Base-by-base conservation (phyloP, 1,140 invertebrate genomes). In the Micrasema longulum region DNA sequence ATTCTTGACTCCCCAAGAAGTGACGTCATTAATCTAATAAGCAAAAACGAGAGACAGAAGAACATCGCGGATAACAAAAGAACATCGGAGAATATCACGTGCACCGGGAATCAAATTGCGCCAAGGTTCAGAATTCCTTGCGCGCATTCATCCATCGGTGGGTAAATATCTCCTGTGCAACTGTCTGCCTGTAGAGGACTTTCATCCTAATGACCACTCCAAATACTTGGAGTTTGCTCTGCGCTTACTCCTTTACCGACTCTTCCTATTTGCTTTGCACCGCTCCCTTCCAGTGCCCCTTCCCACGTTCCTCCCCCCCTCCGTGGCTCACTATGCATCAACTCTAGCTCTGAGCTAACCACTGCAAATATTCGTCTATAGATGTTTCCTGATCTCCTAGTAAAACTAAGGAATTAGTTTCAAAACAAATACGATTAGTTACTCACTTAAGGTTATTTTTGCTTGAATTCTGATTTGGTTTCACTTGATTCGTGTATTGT, bases 151-250 rank as follows among this genome's bases (percentile, higher is more conserved):
- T 57, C 53, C 53, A 14, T 23, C 53, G 26, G 12, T 57, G 31
- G n/a, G 53, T 57, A 57, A 57, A 57, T 57, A 57, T 57, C 53
- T 57, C 26, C 31, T 20, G 53, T 57, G 53, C 53, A 57, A 57
- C 53, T 57, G 53, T 57, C 53, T 57, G 53, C 53, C 31, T 57
- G 53, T 57, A 18, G 53, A 57, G 53, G 53, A 57, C 53, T 57
- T 57, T 57, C 41, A 63, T 67, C 64, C 71, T 72, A 72, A 72
- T 72, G 71, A 72, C 63, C 71, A 72, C 71, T 72, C 62, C 63
- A 72, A 67, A 72, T 71, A 64, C 69, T 64, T 52, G 62, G 57
- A 71, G 69, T 71, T 71, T 64, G 69, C 47, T 48, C 50, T 50
- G 48, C 50, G 62, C 60, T 71, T 53, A 71, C 53, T 71, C 65